A percentile compares a stretch with the other conserved stretches of the same genome.
phyloP scores from a whole-genome alignment of 1,140 invertebrate species.

The Trichogramma pretiosum region DNA sequence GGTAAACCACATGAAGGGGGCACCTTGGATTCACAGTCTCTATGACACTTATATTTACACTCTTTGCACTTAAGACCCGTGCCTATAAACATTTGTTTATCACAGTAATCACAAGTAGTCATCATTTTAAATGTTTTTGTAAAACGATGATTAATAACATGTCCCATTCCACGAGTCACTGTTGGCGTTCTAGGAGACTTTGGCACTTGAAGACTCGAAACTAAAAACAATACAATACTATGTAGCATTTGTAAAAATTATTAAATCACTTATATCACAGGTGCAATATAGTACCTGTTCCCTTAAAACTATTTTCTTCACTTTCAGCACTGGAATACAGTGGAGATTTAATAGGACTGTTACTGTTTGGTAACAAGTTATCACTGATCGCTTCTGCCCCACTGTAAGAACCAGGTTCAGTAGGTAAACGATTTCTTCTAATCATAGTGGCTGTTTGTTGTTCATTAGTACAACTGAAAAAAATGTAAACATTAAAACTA shows the following conservation, averaged over 20 bases:
- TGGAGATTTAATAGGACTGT: slow-evolving; percentile 61
- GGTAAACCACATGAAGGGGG: slow-evolving; percentile 86
- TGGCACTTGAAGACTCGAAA: slow-evolving; percentile 54
- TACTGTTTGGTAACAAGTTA: slow-evolving; percentile 45
- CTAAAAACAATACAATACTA: slow-evolving; percentile 20
- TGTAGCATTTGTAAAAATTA: slow-evolving; percentile 2
- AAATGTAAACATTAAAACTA: slow-evolving; percentile 11
- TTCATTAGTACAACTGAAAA: slow-evolving; percentile 28
- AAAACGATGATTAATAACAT: slow-evolving; percentile 86
- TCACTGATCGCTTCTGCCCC: slow-evolving; percentile 36
- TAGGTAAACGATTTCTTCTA: slow-evolving; percentile 56
- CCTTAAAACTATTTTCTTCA: slow-evolving; percentile 51
- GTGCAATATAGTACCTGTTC: slow-evolving; percentile 28
- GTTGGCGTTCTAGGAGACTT: slow-evolving; percentile 68
- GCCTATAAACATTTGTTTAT: slow-evolving; percentile 84
- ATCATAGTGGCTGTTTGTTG: slow-evolving; percentile 23
- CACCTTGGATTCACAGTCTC: slow-evolving; percentile 83
- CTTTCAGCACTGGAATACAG: slow-evolving; percentile 50
- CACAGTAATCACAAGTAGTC: slow-evolving; percentile 82
- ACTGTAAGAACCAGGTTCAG: slow-evolving; percentile 56
- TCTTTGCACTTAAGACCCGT: slow-evolving; percentile 82
- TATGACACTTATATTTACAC: slow-evolving; percentile 91
- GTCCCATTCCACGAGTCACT: slow-evolving; percentile 69
- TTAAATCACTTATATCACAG: background rate
- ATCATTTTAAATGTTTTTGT: slow-evolving; percentile 81